These are phyloP conservation scores for Eufriesea mexicana DNA, from an alignment of 1,140 invertebrate species.

Conservation along the genomic window DNA sequence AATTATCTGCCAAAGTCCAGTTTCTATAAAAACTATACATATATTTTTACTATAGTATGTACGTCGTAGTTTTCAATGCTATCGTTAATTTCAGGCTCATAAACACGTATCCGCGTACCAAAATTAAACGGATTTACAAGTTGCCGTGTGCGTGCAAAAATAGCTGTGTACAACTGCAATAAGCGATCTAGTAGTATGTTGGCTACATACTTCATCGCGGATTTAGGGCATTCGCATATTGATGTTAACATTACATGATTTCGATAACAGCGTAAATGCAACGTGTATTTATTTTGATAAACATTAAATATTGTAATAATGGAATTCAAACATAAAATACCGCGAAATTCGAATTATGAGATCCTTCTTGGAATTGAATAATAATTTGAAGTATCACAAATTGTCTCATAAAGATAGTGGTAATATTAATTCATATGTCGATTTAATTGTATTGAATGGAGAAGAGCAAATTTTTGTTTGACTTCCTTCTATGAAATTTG, in stretches of 20 bases:
- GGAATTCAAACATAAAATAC: background rate
- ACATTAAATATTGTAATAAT: background rate
- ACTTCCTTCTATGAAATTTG: background rate
- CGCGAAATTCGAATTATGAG: conserved; percentile 5
- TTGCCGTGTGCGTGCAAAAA: background rate
- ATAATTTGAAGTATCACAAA: background rate
- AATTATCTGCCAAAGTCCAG: background rate
- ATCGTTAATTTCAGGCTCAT: background rate
- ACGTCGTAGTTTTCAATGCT: background rate
- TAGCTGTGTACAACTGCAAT: background rate
- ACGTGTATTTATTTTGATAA: background rate
- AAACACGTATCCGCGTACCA: background rate
- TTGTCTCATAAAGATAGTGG: background rate
- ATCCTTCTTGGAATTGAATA: background rate
- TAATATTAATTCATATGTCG: background rate
- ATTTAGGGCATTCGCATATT: background rate
- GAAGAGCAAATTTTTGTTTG: background rate
- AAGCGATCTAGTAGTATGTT: background rate
- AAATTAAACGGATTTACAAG: conserved; percentile 17
- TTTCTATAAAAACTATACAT: background rate
- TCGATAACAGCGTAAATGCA: background rate
- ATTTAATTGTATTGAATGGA: background rate
- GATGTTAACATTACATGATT: background rate
- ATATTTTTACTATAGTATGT: no score
- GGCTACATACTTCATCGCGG: background rate